phyloP scores from a whole-genome alignment of 1,140 invertebrate species.

The Coenobita brevimanus region DNA sequence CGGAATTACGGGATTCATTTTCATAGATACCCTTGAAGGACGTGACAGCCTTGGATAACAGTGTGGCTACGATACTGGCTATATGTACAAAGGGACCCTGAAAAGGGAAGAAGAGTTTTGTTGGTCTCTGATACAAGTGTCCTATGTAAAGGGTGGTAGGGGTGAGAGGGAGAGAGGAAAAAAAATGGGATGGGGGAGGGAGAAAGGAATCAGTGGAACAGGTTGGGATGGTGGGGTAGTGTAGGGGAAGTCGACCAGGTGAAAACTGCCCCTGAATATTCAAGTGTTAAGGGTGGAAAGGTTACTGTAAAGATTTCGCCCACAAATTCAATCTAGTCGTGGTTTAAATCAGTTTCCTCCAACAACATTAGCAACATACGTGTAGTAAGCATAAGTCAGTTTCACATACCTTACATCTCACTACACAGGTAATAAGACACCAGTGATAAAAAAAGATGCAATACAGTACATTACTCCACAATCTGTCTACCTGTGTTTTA shows the following conservation, averaged over 20 bases:
- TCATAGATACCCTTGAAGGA: slow-evolving; percentile 94
- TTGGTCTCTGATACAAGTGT: not conserved
- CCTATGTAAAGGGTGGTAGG: not conserved
- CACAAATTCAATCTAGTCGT: too few relatives aligned
- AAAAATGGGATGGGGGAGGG: not conserved
- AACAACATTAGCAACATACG: too few relatives aligned
- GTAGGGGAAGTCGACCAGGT: not conserved
- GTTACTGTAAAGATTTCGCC: too few relatives aligned
- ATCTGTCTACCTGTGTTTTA: too few relatives aligned
- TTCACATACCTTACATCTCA: too few relatives aligned
- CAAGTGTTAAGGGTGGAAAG: too few relatives aligned
- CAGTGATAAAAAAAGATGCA: too few relatives aligned
- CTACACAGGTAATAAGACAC: too few relatives aligned
- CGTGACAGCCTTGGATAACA: slow-evolving; percentile 93
- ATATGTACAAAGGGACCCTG: slow-evolving; percentile 98
- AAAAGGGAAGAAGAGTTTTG: not conserved
- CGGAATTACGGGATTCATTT: slow-evolving; percentile 94
- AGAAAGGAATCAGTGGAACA: not conserved
- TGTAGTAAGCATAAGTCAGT: too few relatives aligned
- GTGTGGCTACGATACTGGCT: slow-evolving; percentile 94
- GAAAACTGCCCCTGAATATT: too few relatives aligned
- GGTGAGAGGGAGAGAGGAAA: not conserved
- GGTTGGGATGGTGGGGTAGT: not conserved
- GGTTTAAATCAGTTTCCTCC: too few relatives aligned
- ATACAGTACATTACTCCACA: too few relatives aligned